Evolutionary conservation across 1,140 invertebrate species (phyloP).

Genomic region (Tetraneura akinire): DNA sequence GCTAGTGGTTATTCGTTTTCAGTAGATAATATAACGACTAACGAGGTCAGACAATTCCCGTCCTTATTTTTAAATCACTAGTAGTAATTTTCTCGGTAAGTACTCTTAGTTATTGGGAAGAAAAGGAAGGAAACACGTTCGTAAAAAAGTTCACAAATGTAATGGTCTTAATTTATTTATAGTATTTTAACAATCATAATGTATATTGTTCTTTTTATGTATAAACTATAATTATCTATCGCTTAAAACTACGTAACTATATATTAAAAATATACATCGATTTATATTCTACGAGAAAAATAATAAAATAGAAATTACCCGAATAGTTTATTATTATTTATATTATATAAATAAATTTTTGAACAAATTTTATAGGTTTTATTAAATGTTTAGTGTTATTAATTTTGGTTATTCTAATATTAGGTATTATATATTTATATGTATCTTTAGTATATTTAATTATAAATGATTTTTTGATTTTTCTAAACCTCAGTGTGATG

Average conservation of each 20-base stretch:
- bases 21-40: background rate
- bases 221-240: background rate
- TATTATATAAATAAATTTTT: too few relatives aligned
- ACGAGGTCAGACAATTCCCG: background rate
- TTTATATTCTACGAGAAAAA: background rate
- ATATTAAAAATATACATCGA: too few relatives aligned
- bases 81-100: background rate
- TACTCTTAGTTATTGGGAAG: background rate
- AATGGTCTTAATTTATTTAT: background rate
- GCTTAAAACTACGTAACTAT: too few relatives aligned
- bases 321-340: too few relatives aligned
- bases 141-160: background rate
- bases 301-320: background rate
- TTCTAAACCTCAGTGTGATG: background rate
- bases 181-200: background rate
- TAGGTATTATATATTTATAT: too few relatives aligned
- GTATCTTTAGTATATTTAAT: too few relatives aligned
- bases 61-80: background rate
- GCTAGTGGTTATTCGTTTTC: background rate
- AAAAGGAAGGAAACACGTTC: background rate
- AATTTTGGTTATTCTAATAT: too few relatives aligned
- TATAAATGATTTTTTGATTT: background rate
- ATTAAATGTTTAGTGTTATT: too few relatives aligned
- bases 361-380: too few relatives aligned
- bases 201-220: background rate